These are phyloP conservation scores for Drosophila rhopaloa DNA, from an alignment of 1,140 invertebrate genomes.

Conservation along the genomic window DNA sequence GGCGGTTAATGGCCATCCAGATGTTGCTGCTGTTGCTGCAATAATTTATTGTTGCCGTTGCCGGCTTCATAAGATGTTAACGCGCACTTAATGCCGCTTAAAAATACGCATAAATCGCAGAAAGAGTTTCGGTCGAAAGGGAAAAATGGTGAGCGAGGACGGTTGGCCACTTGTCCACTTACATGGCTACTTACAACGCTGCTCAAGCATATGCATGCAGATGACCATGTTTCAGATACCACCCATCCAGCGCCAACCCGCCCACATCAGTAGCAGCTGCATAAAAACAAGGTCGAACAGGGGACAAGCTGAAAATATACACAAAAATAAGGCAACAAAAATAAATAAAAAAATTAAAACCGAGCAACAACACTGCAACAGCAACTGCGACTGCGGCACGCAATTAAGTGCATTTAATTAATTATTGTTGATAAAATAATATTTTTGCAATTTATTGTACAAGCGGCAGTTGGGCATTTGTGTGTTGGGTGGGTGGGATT, in stretches of 20 bases:
- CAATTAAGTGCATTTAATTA: conserved; percentile 83
- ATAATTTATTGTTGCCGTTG: conserved; percentile 70
- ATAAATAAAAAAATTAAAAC: conserved; percentile 10
- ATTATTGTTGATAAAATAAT: conserved; percentile 84
- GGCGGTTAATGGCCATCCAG: conserved; percentile 57
- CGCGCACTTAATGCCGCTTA: conserved; percentile 82
- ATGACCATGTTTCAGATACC: conserved; percentile 62
- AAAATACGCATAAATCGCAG: conserved; percentile 79
- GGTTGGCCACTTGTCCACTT: conserved; percentile 67
- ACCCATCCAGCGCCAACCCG: background rate
- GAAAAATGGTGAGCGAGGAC: background rate
- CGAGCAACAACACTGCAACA: conserved; percentile 8
- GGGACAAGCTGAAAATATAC: conserved; percentile 30
- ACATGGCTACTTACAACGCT: conserved; percentile 76
- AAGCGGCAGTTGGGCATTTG: conserved; percentile 45
- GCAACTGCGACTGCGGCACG: conserved; percentile 67
- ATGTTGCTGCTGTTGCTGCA: conserved; percentile 25
- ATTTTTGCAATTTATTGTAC: conserved; percentile 82
- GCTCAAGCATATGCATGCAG: conserved; percentile 81
- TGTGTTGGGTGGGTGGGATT: conserved; percentile 18
- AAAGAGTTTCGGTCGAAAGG: conserved; percentile 12
- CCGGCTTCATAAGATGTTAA: conserved; percentile 78
- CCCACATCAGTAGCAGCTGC: conserved; percentile 52
- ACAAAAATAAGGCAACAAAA: conserved; percentile 21
- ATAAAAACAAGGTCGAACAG: conserved; percentile 41